Base-by-base conservation (phyloP, 2,797 vertebrate species). In the Rhincodon typus region DNA sequence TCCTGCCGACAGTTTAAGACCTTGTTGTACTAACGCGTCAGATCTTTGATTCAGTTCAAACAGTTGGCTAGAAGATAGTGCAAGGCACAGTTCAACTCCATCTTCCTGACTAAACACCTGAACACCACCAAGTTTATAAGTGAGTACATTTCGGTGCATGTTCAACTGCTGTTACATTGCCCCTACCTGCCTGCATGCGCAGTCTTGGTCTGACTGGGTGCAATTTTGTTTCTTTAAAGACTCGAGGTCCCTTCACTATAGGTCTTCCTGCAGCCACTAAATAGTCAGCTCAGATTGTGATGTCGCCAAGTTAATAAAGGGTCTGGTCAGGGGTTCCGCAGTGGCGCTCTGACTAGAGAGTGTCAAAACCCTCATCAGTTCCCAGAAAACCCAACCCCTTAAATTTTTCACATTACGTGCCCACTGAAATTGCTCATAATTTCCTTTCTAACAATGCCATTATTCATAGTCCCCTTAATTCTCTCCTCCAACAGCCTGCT, bases 41-140 rank as follows among this genome's bases (percentile, higher is more conserved):
- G 94, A 95, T 95, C 46, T 67, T 69, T 77, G 70, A 95, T 77
- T 95, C 70, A 77, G 27, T n/a, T 95, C 70, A 74, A 95, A 95
- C 69, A 95, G 94, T 50, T 95, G 94, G 70, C 57, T 74, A 50
- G 27, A 30, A 57, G 70, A 74, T 70, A 95, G 70, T 46, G 42
- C 34, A 38, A 15, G 67, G 70, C 42, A 95, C 70, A 95, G 74
- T n/a, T 91, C 69, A 3, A 53, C 30, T 77, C 70, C 70, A 95
- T 46, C 94, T 72, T 77, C 25, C 42, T 77, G 27, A 95, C 42
- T 17, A 53, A 53, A 95, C 70, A 95, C 94, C 94, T 95, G 42
- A 95, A 77, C 46, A 34, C 69, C 70, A 53, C 42, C 12, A 70
- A 50, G 42, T 34, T 46, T 94, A 23, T 30, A 50, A 19, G 42